phyloP scores from a whole-genome alignment of 2,888 invertebrate genomes.

The Amphipyra berbera region DNA sequence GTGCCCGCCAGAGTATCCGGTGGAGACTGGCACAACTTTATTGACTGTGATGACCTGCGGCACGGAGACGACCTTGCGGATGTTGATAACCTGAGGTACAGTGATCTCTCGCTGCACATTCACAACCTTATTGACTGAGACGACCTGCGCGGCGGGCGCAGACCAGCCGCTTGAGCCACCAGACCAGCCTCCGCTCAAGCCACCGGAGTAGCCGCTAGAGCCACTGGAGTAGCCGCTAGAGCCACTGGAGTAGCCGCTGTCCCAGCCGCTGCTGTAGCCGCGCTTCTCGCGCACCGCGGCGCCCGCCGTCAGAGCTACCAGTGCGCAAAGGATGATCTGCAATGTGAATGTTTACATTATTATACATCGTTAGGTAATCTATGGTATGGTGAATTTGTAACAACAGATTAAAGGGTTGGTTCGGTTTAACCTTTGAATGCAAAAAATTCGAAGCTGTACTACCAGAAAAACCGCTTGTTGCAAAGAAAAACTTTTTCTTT shows the following conservation, averaged over 20 bases:
- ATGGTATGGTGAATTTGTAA: background rate
- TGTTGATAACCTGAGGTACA: slow-evolving; percentile 69
- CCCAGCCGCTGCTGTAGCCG: slow-evolving; percentile 27
- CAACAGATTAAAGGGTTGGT: too few relatives aligned
- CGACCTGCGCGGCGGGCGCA: slow-evolving; percentile 56
- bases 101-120: slow-evolving; percentile 69
- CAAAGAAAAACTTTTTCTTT: too few relatives aligned
- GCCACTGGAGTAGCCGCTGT: slow-evolving; percentile 9
- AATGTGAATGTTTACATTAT: background rate
- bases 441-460: too few relatives aligned
- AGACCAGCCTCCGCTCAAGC: slow-evolving; percentile 5
- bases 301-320: slow-evolving; percentile 38
- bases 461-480: too few relatives aligned
- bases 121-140: slow-evolving; percentile 71
- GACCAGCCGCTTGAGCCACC: slow-evolving; percentile 17
- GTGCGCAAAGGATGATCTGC: slow-evolving; percentile 42
- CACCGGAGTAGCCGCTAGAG: slow-evolving; percentile 9
- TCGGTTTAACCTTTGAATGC: too few relatives aligned
- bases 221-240: slow-evolving; percentile 4
- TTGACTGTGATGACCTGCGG: slow-evolving; percentile 76
- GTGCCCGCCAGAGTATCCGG: slow-evolving; percentile 40
- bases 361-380: background rate
- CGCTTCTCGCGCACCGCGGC: slow-evolving; percentile 46
- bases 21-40: slow-evolving; percentile 68
- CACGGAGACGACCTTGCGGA: slow-evolving; percentile 72